A percentile compares a stretch with the other conserved stretches of the same genome.
Conservation (phyloP, 2,888 invertebrate species). For the Apotomis capreana region DNA sequence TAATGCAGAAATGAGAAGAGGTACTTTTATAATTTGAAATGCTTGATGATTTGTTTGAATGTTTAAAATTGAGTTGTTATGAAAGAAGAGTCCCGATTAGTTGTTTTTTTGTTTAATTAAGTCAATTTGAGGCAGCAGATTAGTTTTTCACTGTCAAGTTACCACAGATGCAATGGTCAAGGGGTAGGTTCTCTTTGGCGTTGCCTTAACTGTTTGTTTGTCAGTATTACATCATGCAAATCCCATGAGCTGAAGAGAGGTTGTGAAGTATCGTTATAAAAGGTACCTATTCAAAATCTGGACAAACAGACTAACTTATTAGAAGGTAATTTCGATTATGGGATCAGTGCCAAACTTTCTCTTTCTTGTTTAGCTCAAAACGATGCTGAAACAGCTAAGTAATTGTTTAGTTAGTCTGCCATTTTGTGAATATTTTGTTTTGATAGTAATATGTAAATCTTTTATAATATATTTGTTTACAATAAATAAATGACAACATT, state of each 20-base stretch:
- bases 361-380: slow-evolving; percentile 83
- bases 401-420: slow-evolving; percentile 84
- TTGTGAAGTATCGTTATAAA: slow-evolving; percentile 81
- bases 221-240: slow-evolving; percentile 76
- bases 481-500: slow-evolving; percentile 83
- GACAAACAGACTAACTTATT: slow-evolving; percentile 79
- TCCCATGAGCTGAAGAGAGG: slow-evolving; percentile 77
- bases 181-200: slow-evolving; percentile 79
- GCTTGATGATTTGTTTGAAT: slow-evolving; percentile 80
- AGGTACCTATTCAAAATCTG: slow-evolving; percentile 82
- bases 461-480: slow-evolving; percentile 84
- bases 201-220: slow-evolving; percentile 60
- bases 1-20: slow-evolving; percentile 81
- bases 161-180: slow-evolving; percentile 79
- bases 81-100: slow-evolving; percentile 76
- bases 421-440: slow-evolving; percentile 84
- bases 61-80: slow-evolving; percentile 81
- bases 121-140: slow-evolving; percentile 81
- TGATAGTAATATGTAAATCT: slow-evolving; percentile 84
- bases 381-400: slow-evolving; percentile 80
- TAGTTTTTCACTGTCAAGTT: slow-evolving; percentile 78
- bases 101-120: slow-evolving; percentile 78
- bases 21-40: slow-evolving; percentile 78
- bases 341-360: slow-evolving; percentile 83
- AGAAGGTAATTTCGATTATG: slow-evolving; percentile 75